phyloP scores from a whole-genome alignment of 2,888 invertebrate species.

The Callyntrura guangdongensis region DNA sequence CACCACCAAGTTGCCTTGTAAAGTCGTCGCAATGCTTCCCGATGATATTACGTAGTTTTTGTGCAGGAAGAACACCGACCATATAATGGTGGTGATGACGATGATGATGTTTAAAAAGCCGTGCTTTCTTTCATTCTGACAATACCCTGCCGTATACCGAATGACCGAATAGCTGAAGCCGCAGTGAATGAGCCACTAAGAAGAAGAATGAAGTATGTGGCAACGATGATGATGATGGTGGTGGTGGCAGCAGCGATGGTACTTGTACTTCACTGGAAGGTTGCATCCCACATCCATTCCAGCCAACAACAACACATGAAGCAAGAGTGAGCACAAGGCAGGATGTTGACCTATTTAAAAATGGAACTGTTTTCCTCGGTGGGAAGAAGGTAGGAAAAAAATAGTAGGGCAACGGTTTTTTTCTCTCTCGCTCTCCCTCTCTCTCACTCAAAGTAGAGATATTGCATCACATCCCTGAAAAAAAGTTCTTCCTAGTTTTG shows the following conservation, averaged over 20 bases:
- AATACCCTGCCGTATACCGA: not conserved
- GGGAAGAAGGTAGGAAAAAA: conserved; percentile 74
- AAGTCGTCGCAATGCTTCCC: not conserved
- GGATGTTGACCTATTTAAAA: conserved; percentile 82
- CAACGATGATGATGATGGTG: conserved; percentile 12
- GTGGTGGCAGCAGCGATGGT: not conserved
- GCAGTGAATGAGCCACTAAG: conserved; percentile 41
- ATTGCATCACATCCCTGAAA: conserved; percentile 62
- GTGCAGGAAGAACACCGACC: conserved; percentile 6
- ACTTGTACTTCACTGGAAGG: conserved; percentile 59
- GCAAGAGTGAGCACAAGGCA: conserved; percentile 50
- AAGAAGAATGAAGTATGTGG: conserved; percentile 7
- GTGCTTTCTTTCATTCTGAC: conserved; percentile 23
- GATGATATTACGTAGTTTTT: conserved; percentile 5
- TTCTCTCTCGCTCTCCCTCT: not conserved
- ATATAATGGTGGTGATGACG: no score
- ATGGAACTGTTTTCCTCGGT: conserved; percentile 76
- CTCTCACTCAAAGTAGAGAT: not conserved
- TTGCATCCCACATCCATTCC: conserved; percentile 66
- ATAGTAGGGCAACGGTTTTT: conserved; percentile 62
- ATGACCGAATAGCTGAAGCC: not conserved
- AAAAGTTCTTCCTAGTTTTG: conserved; percentile 13
- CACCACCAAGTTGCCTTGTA: conserved; percentile 36
- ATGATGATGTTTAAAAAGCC: not conserved
- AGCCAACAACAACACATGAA: conserved; percentile 29